phyloP scores from a whole-genome alignment of 2,888 invertebrate species.

The Cephus rjabovi region DNA sequence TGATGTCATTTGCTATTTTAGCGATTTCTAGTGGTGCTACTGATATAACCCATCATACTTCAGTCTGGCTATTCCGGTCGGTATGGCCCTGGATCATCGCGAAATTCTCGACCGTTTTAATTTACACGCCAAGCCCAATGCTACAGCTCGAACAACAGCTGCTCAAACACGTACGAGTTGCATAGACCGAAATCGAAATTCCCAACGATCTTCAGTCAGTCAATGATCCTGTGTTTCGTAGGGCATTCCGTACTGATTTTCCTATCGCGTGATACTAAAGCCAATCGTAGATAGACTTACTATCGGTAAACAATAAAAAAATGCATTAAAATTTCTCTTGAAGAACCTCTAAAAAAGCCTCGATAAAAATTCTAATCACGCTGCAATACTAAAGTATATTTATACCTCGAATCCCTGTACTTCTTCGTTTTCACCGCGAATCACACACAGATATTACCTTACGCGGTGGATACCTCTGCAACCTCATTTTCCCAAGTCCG shows the following conservation, averaged over 20 bases:
- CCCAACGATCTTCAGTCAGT: not conserved
- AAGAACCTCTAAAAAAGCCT: not conserved
- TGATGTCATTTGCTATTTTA: constrained; percentile 53
- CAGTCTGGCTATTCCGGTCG: constrained; percentile 41
- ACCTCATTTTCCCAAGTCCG: not conserved
- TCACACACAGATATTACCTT: not conserved
- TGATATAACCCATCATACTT: constrained; percentile 27
- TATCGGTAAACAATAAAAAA: not conserved
- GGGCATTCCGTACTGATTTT: not conserved
- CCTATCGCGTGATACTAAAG: not conserved
- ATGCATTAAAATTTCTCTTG: not conserved
- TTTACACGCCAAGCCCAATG: not conserved
- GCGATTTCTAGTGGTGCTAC: constrained; percentile 35
- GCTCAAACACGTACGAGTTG: not conserved
- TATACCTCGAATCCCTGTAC: not conserved
- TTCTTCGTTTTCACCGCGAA: not conserved
- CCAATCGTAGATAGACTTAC: too few species aligned
- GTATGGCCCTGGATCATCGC: constrained; percentile 40
- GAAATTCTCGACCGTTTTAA: not conserved
- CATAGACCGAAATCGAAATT: not conserved
- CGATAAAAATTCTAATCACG: not conserved
- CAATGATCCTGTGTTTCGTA: not conserved
- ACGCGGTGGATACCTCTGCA: not conserved
- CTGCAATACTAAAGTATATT: not conserved
- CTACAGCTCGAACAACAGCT: not conserved